Evolutionary conservation across 2,797 vertebrate genomes (phyloP), one percentile per base, ranked within the genome.

Genomic region (Xiphophorus birchmanni): DNA sequence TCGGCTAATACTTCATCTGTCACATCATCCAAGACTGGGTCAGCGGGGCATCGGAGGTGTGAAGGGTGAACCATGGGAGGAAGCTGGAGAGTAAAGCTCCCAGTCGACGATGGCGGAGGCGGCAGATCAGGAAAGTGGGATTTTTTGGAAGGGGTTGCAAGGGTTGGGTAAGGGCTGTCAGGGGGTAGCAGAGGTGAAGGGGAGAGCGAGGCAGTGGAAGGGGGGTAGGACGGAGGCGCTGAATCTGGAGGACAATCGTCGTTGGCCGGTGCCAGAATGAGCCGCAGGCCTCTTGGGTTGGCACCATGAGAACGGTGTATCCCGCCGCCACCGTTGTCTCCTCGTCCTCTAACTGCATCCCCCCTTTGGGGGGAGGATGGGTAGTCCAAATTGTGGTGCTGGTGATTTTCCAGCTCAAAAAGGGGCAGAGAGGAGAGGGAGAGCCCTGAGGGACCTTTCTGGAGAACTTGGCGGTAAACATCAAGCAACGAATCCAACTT

Each of bases 401-500:
- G 93, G 83, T 90, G 89, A 84, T 89, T 90, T 88, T 98, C 97
- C 92, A 97, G 97, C 93, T 98, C 97, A 13, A 98, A 98, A 69
- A 97, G 89, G 11, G 98, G 97, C 92, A 98, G 93, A 10, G 97
- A 97, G 83, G 98, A 97, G 87, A 98, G 92, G 72, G 97, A 94
- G 86, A 98, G 96, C 0, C 96, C 96, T 0, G 98, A 97, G 7
- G 97, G 95, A 80, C 98, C 97, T 89, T 98, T 98, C 76, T 97
- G 95, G 72, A 99, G 93, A 78, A 97, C 97, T 82, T 99, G 98
- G 58, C 98, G 97, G 86, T 99, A 99, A 87, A 99, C 95, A 54
- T 99, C 98, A 84, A 99, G 93, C 44, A 99, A 93, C 52, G 97
- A 98, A 94, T 99, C 98, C 93, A 99, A 92, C 93, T 99, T 99